Conservation (phyloP, 2,888 invertebrate genomes). For the Eurytoma californica region DNA sequence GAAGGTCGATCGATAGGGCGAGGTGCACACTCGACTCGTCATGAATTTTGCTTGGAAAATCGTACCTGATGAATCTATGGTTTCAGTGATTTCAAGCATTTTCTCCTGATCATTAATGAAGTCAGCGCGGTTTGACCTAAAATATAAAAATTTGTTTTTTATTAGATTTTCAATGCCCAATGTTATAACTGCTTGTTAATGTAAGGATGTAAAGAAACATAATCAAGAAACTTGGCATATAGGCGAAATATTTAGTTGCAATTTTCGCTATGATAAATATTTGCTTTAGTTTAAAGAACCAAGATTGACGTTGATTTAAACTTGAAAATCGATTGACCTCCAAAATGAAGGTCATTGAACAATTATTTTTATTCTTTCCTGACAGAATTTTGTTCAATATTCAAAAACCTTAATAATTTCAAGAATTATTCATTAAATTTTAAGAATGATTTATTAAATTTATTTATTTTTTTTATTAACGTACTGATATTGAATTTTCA, state of each 20-base stretch:
- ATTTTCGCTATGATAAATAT: not conserved
- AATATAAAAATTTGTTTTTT: conserved; percentile 52
- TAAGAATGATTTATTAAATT: no score
- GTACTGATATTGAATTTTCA: no score
- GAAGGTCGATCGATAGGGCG: not conserved
- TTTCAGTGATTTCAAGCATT: conserved; percentile 22
- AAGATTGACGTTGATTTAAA: no score
- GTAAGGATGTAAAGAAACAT: not conserved
- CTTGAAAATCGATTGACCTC: no score
- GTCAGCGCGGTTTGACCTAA: conserved; percentile 68
- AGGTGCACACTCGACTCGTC: not conserved
- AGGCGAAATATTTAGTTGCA: no score
- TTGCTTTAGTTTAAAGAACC: no score
- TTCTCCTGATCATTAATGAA: conserved; percentile 21
- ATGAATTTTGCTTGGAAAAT: not conserved
- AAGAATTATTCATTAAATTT: no score
- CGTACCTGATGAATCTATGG: not conserved
- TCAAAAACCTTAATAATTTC: no score
- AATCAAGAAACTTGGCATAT: conserved; percentile 50
- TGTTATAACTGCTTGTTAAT: not conserved
- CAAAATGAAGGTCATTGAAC: no score
- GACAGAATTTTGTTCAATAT: no score
- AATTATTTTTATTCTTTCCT: no score
- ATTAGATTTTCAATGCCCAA: not conserved
- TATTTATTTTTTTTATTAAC: no score